Evolutionary conservation across 2,888 invertebrate genomes (phyloP), one percentile per base, ranked within the genome.

Genomic region (Ophion ventricosus): DNA sequence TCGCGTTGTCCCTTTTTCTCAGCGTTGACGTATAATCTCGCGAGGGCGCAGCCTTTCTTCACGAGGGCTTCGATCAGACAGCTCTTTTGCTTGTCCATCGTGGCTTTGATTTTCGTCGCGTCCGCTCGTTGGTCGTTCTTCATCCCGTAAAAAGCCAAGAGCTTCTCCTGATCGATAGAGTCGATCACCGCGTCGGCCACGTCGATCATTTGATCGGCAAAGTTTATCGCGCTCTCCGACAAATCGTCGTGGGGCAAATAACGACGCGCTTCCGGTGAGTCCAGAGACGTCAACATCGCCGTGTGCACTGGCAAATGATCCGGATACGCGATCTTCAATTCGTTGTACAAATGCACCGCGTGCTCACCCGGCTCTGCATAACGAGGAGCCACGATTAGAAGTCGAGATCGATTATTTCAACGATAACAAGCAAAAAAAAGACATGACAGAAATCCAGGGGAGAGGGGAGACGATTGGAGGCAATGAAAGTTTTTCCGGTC

Each of bases 91-190:
- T 97, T 97, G 86, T 99, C 98, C 95, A 98, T 97, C 87, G 96
- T 95, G 84, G 95, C 95, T 94, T 98, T 98, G 85, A 97, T 96
- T 93, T 97, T 97, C 56, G 94, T 94, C 1, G 98, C 97, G 92
- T 98, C 98, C 0, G 95, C 93, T 74, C 97, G 95, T n/a, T 95
- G 95, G 93, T 99, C 98, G 82, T 95, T 95, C 94, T 98, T 98
- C 89, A 97, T 95, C 4, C 98, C 98, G 86, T 97, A 95, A 92
- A 96, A 97, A 0, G 97, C 96, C 40, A 99, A 94, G 85, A 99
- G 93, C 87, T 96, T 96, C 25, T 97, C 96, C 87, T 96, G 96
- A 91, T 98, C 97, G 26, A 98, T 96, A 85, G 95, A 95, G 10
- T 94, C 94, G 73, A 97, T 94, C 23, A 97, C 96, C 92, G 96